phyloP scores from a whole-genome alignment of 2,113 vertebrate genomes.

The Corvus hawaiiensis region DNA sequence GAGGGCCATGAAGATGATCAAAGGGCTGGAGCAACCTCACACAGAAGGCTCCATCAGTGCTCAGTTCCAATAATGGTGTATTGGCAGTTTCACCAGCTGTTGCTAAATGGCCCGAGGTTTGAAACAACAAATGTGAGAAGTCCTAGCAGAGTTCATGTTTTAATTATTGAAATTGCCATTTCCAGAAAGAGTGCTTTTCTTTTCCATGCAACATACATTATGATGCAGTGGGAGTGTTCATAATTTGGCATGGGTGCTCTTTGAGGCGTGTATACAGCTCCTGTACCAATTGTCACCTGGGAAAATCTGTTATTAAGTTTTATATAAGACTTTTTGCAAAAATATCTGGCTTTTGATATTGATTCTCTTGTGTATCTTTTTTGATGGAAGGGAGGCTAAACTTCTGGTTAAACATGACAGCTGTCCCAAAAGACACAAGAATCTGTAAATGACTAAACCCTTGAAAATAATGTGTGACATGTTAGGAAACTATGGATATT shows the following conservation, averaged over 20 bases:
- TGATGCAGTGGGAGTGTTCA: neutral
- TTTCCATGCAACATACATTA: neutral
- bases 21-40: neutral
- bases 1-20: neutral
- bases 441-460: constrained; percentile 18
- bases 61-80: constrained; percentile 50
- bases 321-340: neutral
- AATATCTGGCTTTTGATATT: neutral
- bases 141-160: neutral
- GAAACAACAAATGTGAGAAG: neutral
- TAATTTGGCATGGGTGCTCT: neutral
- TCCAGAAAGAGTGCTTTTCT: neutral
- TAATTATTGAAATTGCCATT: neutral
- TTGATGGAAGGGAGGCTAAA: neutral
- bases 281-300: neutral
- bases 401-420: constrained; percentile 46
- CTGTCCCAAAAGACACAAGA: constrained; percentile 24
- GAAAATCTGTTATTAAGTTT: neutral
- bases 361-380: neutral
- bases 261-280: neutral
- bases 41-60: neutral
- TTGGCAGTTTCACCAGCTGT: constrained; percentile 2
- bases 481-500: neutral
- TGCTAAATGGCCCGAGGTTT: neutral
- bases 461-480: constrained; percentile 30